Evolutionary conservation across 2,888 invertebrate species (phyloP).

Genomic region (Leistus spinibarbis): DNA sequence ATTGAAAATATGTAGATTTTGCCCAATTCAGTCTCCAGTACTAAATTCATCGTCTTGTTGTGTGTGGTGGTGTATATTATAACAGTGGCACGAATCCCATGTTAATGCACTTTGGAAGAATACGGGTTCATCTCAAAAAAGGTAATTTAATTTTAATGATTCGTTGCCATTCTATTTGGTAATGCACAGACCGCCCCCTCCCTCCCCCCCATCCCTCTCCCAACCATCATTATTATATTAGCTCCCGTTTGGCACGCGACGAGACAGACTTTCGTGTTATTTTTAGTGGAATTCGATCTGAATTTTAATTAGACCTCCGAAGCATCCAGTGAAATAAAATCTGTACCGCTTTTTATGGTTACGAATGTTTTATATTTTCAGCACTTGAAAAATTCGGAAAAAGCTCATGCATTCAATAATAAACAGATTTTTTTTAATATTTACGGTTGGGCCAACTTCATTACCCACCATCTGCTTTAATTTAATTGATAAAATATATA

Average conservation of each 20-base stretch:
- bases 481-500: too few species aligned
- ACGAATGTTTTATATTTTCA: neutral
- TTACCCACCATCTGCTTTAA: too few species aligned
- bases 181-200: slow-evolving; percentile 8
- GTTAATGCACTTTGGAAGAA: slow-evolving; percentile 31
- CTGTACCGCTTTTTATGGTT: neutral
- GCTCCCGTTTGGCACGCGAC: slow-evolving; percentile 3
- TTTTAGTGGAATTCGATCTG: neutral
- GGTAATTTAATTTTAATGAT: slow-evolving; percentile 35
- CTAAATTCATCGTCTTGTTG: neutral
- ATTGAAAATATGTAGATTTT: too few species aligned
- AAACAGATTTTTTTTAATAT: too few species aligned
- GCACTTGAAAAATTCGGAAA: neutral
- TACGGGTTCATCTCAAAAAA: slow-evolving; percentile 25
- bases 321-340: neutral
- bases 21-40: neutral
- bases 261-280: neutral
- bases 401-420: too few species aligned
- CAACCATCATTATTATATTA: slow-evolving; percentile 31
- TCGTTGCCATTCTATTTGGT: slow-evolving; percentile 25
- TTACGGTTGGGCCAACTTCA: too few species aligned
- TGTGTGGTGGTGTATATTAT: neutral
- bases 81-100: slow-evolving; percentile 1
- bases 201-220: too few species aligned
- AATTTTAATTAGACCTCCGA: neutral